Base-by-base conservation (phyloP, 1,140 invertebrate genomes). In the Campodea augens region DNA sequence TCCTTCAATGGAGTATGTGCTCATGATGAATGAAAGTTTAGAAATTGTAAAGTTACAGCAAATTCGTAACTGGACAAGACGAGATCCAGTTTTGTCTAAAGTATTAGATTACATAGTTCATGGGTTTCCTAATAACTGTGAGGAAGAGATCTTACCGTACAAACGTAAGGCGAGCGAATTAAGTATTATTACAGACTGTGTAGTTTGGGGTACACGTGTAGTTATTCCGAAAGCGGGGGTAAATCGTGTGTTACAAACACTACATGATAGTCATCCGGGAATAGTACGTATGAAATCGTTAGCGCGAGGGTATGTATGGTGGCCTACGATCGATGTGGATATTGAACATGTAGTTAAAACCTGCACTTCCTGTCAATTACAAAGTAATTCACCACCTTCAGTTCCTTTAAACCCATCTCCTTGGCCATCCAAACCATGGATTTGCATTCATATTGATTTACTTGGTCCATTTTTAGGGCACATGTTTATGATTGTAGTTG, bases 201-300 rank as follows among this genome's bases (percentile, higher is more conserved):
- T 54, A 12, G 20, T 56, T 19, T 60, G 53, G 48, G 56, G 55
- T 29, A 54, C 56, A 46, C 48, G 61, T 45, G 53, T 63, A 1
- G 46, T 67, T 10, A 52, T 68, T 36, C 66, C 66, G 1, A 7
- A 24, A 21, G 43, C 15, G 10, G 46, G 61, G 13, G 54, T 47
- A 43, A 7, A 43, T 13, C 15, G 49, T 18, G 25, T 60, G 21
- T 45, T 63, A 20, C 40, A 55, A 18, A 52, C 61, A 44, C 51
- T 70, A 4, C 66, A 66, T 49, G 43, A 44, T 19, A 49, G 24
- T 39, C 64, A 69, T 48, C 45, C 58, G 13, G 65, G 64, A 1
- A 54, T 66, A 4, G 54, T 56, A 25, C 58, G 58, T 50, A 70
- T 67, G 61, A 70, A 70, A 54, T 46, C 54, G 1, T 42, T 63